Evolutionary conservation across 2,888 invertebrate genomes (phyloP), one percentile per base, ranked within the genome.

Genomic region (Athrips mouffetella): DNA sequence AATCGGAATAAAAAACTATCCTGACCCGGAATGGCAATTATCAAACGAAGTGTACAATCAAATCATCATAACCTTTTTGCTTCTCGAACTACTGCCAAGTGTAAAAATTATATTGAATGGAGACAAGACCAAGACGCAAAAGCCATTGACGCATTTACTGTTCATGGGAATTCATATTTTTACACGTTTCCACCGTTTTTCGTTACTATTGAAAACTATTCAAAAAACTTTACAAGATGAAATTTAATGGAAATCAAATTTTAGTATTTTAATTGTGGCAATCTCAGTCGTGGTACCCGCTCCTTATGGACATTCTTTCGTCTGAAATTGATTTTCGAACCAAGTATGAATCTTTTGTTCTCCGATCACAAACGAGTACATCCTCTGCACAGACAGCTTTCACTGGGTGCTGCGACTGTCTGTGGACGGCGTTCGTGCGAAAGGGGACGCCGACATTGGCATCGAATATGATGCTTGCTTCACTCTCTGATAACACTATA

Each of bases 121-220:
- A 48, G 45, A 44, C 49, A 15, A 33, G 55, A 59, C 6, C 57
- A 54, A 2, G 54, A 55, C 18, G 50, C n/a, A n/a, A n/a, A n/a
- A n/a, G n/a, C n/a, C n/a, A n/a, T n/a, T n/a, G n/a, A n/a, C n/a
- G n/a, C n/a, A n/a, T n/a, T n/a, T n/a, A 49, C 55, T 7, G 23
- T 59, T 11, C 35, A 11, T n/a, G 53, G 57, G 57, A 20, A 40
- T 0, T 0, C 11, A n/a, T 56, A 33, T 42, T 59, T 59, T 44
- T 57, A 56, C n/a, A 56, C 30, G 3, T 59, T 59, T 20, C 57
- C 57, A 2, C 56, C 55, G 4, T 57, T 57, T 58, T 51, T 31
- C 49, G 6, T 18, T 54, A 13, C 20, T 52, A 11, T 25, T 50
- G 27, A 55, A 55, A 25, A 50, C 47, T 29, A 10, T 60, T 16